Conservation (phyloP, 2,888 invertebrate genomes). For the Acanthopleura granulata region DNA sequence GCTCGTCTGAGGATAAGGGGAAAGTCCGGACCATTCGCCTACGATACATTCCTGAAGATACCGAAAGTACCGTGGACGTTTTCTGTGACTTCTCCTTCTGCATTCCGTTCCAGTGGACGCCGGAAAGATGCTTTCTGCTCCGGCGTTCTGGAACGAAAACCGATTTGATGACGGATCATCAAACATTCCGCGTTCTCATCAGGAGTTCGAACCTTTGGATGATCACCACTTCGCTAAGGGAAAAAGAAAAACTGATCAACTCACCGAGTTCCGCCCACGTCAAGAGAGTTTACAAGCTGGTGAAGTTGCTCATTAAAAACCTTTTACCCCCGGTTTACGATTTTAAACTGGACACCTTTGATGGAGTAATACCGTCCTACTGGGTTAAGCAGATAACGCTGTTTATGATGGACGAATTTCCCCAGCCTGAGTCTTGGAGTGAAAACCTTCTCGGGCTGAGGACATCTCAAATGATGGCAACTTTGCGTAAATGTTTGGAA, state of each 20-base stretch:
- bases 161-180: not conserved
- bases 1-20: not conserved
- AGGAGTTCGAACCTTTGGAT: not conserved
- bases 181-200: not conserved
- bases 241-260: not conserved
- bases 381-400: not conserved
- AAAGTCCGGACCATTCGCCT: conserved; percentile 8
- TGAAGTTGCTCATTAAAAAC: not conserved
- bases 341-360: not conserved
- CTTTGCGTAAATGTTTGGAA: not conserved
- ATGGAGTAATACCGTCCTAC: not conserved
- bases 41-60: not conserved
- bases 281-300: not conserved
- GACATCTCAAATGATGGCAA: not conserved
- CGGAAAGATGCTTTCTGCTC: not conserved
- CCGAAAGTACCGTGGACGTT: not conserved
- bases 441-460: not conserved
- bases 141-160: not conserved
- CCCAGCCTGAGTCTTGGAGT: not conserved
- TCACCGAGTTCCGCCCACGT: not conserved
- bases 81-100: conserved; percentile 7
- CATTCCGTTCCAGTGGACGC: not conserved
- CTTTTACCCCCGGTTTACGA: conserved; percentile 4
- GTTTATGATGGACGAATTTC: not conserved
- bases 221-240: not conserved